Conservation (phyloP, 2,888 invertebrate genomes). For the Leuctra nigra region DNA sequence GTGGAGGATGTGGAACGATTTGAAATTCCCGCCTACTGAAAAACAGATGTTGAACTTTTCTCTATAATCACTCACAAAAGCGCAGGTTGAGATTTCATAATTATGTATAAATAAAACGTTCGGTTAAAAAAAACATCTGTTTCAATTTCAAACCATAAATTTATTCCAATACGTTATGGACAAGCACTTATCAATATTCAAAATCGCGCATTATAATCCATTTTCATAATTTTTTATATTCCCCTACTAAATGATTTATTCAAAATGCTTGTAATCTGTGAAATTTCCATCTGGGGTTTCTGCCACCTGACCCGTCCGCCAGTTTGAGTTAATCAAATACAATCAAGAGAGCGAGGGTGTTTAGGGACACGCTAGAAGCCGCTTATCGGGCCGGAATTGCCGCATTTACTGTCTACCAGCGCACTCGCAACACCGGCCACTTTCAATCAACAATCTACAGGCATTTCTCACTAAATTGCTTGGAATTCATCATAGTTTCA, state of each 20-base stretch:
- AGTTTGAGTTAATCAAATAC: conserved; percentile 11
- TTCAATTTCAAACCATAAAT: background rate
- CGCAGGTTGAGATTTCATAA: background rate
- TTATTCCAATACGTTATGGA: too few relatives aligned
- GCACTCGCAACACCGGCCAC: too few relatives aligned
- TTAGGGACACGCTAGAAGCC: background rate
- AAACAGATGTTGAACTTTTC: too few relatives aligned
- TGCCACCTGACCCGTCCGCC: background rate
- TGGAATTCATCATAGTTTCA: too few relatives aligned
- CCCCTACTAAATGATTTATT: background rate
- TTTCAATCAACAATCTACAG: too few relatives aligned
- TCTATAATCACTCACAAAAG: too few relatives aligned
- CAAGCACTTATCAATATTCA: too few relatives aligned
- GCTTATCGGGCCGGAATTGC: background rate
- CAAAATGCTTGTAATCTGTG: background rate
- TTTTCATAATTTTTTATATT: background rate
- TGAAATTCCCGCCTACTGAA: too few relatives aligned
- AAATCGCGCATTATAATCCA: too few relatives aligned
- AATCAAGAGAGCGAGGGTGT: conserved; percentile 4
- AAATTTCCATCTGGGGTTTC: conserved; percentile 12
- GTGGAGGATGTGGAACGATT: too few relatives aligned
- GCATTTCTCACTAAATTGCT: too few relatives aligned
- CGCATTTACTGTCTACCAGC: too few relatives aligned
- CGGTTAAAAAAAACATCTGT: conserved; percentile 6
- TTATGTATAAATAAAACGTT: background rate